Percentiles rank a stretch among this genome's conserved stretches.
Conservation (phyloP, 2,888 invertebrate species). For the Trimorus sp. region DNA sequence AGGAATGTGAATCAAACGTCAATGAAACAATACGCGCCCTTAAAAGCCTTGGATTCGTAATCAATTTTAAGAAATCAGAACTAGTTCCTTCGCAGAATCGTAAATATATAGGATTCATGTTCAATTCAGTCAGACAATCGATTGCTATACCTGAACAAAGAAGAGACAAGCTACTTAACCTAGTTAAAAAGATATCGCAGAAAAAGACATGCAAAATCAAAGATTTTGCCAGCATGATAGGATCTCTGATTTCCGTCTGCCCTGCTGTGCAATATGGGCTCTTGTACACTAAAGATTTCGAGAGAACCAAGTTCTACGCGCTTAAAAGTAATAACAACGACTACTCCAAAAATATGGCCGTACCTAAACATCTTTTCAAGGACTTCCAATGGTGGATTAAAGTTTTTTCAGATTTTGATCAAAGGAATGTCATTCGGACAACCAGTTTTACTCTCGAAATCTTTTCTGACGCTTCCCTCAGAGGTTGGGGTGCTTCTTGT, state of each 20-base stretch:
- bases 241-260: slow-evolving; percentile 37
- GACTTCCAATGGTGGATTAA: too few species aligned
- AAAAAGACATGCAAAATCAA: slow-evolving; percentile 11
- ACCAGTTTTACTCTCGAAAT: too few species aligned
- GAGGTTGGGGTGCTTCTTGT: too few species aligned
- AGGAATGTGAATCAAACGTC: slow-evolving; percentile 5
- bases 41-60: slow-evolving; percentile 10
- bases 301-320: slow-evolving; percentile 7
- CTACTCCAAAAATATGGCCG: neutral
- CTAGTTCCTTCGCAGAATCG: neutral
- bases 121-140: slow-evolving; percentile 19
- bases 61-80: slow-evolving; percentile 22
- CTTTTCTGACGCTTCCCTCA: too few species aligned
- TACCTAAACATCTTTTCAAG: too few species aligned
- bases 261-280: slow-evolving; percentile 41
- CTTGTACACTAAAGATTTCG: slow-evolving; percentile 31
- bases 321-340: neutral
- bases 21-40: neutral
- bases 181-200: neutral
- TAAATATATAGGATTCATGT: slow-evolving; percentile 35
- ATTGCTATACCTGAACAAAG: slow-evolving; percentile 14
- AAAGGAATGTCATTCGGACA: too few species aligned
- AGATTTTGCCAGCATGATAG: slow-evolving; percentile 37
- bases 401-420: too few species aligned
- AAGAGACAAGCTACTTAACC: neutral